A percentile compares a stretch with the other conserved stretches of the same genome.
Conservation (phyloP, 2,888 invertebrate genomes). For the Campaea margaritaria region DNA sequence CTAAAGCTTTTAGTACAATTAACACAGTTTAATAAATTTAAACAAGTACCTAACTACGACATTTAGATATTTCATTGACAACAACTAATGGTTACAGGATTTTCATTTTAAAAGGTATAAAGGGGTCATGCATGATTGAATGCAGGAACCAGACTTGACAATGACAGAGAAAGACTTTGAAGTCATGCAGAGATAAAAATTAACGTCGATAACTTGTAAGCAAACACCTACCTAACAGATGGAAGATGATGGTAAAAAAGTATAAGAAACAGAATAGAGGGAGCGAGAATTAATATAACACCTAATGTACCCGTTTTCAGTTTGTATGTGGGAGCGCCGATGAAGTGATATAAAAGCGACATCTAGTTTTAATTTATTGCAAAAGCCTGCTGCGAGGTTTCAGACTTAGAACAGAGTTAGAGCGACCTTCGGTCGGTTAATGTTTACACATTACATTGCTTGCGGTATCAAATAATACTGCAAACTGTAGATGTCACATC, state of each 20-base stretch:
- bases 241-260: slow-evolving; percentile 54
- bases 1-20: slow-evolving; percentile 47
- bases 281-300: slow-evolving; percentile 64
- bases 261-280: slow-evolving; percentile 59
- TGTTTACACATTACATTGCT: too few relatives aligned
- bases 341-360: slow-evolving; percentile 25
- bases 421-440: too few relatives aligned
- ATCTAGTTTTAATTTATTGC: slow-evolving; percentile 9
- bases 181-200: slow-evolving; percentile 55
- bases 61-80: slow-evolving; percentile 51
- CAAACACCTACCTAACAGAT: slow-evolving; percentile 48
- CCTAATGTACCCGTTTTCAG: slow-evolving; percentile 50
- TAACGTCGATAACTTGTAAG: slow-evolving; percentile 38
- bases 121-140: slow-evolving; percentile 69
- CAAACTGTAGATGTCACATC: slow-evolving; percentile 48
- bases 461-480: too few relatives aligned
- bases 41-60: slow-evolving; percentile 48
- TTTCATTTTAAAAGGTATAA: slow-evolving; percentile 56
- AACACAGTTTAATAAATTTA: slow-evolving; percentile 24
- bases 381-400: neutral
- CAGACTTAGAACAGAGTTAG: neutral
- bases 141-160: slow-evolving; percentile 65
- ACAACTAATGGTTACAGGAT: slow-evolving; percentile 55
- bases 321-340: slow-evolving; percentile 24
- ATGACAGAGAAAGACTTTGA: slow-evolving; percentile 53